Evolutionary conservation across 2,113 vertebrate genomes (phyloP).

Genomic region (Cynopterus brachyotis): DNA sequence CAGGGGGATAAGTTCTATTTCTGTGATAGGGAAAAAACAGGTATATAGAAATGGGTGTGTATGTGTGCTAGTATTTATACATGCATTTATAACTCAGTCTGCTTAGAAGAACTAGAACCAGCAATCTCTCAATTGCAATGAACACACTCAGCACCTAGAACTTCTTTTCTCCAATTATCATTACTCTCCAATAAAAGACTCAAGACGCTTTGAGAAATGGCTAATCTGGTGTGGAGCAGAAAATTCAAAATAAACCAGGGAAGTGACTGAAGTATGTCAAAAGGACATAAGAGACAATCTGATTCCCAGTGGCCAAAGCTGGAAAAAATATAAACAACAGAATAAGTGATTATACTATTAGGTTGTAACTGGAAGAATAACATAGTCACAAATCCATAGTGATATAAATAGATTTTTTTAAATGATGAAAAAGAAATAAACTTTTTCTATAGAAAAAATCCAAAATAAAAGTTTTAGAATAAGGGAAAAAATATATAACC

Average conservation of each 20-base stretch:
- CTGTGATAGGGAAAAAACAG: neutral
- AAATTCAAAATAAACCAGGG: neutral
- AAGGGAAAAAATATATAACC: neutral
- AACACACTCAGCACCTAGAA: neutral
- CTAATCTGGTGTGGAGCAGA: neutral
- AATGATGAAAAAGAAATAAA: neutral
- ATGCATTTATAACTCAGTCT: neutral
- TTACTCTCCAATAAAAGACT: neutral
- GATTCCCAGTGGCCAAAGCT: neutral
- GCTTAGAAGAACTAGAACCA: neutral
- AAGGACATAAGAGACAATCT: neutral
- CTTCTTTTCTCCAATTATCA: neutral
- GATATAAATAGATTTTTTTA: neutral
- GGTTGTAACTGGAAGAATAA: neutral
- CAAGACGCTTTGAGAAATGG: neutral
- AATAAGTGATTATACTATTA: neutral
- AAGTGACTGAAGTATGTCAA: neutral
- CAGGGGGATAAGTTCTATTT: neutral
- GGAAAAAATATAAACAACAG: neutral
- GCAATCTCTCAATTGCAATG: accelerated
- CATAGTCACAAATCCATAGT: neutral
- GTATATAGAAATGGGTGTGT: neutral
- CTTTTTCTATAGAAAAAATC: neutral
- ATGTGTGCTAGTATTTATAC: neutral
- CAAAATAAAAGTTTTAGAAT: neutral